Evolutionary conservation across 37 sponge, comb jelly and placozoan species (phyloP), one percentile per base, ranked within the genome.

Genomic region (Cladorhizidae sp.): DNA sequence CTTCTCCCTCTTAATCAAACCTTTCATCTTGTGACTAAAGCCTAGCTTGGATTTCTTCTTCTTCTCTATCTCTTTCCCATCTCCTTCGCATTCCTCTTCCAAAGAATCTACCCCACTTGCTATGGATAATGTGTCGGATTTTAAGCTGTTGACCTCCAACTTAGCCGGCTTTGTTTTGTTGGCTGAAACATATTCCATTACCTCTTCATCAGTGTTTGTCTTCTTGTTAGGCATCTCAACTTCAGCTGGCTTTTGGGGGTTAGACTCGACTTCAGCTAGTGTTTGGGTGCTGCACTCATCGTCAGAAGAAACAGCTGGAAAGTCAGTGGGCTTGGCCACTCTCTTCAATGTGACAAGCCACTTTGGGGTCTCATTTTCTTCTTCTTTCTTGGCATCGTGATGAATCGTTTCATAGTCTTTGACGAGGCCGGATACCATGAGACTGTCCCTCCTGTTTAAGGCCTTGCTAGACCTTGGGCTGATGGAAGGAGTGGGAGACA

Each of bases 321-420:
- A 76, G 38, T 76, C 77, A 32, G 1, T 17, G 14, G 77, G 77
- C 22, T 76, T 76, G 40, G 8, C 21, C 33, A 61, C 63, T 28
- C 59, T 76, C 28, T 61, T 58, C 25, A 76, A 59, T 20, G 40
- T 17, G 15, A 76, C 77, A 39, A 39, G 22, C 39, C 63, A 25
- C 35, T 61, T 76, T 6, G 74, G 74, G 0, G 77, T 76, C 77
- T 76, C 77, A 0, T 15, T 40, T 61, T 61, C 43, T 56, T 76
- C 77, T 61, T 58, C 77, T 40, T 76, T 61, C 35, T 61, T 76
- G 11, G 77, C 77, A 51, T 17, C 37, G 41, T 18, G 15, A 22
- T 58, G 40, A 22, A 76, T 17, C 2, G 15, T 39, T 26, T 76
- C 77, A 39, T 36, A 76, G 41, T 61, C 28, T 1, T 26, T 61